These are phyloP conservation scores for Hycleus phaleratus DNA, from an alignment of 1,140 invertebrate species.

Conservation along the genomic window DNA sequence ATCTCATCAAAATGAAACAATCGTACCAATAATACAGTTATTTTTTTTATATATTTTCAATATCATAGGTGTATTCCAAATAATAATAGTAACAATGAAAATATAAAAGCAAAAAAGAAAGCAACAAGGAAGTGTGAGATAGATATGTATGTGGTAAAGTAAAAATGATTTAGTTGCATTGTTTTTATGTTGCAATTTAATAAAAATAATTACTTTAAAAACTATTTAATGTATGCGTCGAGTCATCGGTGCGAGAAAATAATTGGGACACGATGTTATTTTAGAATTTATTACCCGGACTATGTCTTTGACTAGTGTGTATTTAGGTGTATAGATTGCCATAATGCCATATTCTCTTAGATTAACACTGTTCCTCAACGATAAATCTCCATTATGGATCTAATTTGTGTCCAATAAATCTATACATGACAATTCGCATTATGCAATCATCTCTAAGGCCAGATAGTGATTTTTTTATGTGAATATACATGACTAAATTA, in stretches of 20 bases:
- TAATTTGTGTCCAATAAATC: conserved; percentile 33
- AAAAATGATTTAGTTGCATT: too few species aligned
- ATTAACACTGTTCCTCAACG: conserved; percentile 14
- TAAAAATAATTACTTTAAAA: neutral
- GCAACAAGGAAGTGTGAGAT: too few species aligned
- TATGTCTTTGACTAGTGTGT: conserved; percentile 18
- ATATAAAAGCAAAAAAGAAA: too few species aligned
- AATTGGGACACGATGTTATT: conserved; percentile 40
- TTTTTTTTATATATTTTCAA: too few species aligned
- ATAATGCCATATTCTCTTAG: conserved; percentile 6
- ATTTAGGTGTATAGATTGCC: neutral
- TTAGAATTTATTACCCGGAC: conserved; percentile 36
- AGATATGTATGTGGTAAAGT: too few species aligned
- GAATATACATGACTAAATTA: neutral
- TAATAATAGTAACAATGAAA: too few species aligned
- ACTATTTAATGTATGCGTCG: conserved; percentile 31
- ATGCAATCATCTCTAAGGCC: conserved; percentile 17
- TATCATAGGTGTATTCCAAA: too few species aligned
- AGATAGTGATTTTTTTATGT: neutral
- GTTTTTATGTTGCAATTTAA: too few species aligned
- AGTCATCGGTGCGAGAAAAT: conserved; percentile 38
- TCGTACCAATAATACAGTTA: too few species aligned
- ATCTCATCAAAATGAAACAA: conserved; percentile 6
- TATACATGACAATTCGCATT: conserved; percentile 17
- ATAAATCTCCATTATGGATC: conserved; percentile 31